These are phyloP conservation scores for Ranitomeya variabilis DNA, from an alignment of 2,113 vertebrate genomes.

Conservation along the genomic window DNA sequence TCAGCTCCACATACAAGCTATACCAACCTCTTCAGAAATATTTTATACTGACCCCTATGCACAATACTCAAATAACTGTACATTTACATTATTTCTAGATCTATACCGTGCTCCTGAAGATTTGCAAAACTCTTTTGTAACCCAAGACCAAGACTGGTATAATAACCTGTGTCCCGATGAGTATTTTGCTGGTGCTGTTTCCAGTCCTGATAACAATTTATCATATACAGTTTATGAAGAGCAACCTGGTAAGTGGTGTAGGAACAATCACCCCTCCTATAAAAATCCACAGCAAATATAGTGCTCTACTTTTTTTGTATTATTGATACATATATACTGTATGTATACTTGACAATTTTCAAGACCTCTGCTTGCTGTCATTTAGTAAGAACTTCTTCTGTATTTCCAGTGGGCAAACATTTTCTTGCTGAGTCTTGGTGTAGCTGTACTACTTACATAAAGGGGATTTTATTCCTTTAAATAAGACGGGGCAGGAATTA, in stretches of 20 bases:
- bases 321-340: neutral
- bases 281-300: neutral
- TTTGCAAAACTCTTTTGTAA: neutral
- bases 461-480: neutral
- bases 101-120: neutral
- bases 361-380: neutral
- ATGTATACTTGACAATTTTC: neutral
- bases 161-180: neutral
- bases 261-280: neutral
- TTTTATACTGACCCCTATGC: neutral
- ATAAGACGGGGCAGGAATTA: neutral
- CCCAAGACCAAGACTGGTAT: neutral
- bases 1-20: too few species aligned
- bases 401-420: too few species aligned
- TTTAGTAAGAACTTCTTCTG: neutral
- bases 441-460: neutral
- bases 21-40: neutral
- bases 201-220: neutral
- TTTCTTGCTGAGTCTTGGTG: too few species aligned
- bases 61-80: neutral
- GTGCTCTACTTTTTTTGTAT: neutral
- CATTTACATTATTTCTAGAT: neutral
- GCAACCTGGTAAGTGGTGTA: neutral
- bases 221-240: neutral
- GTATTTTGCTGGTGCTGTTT: neutral